Base-by-base conservation (phyloP, 2,113 vertebrate genomes). In the Elgaria multicarinata region DNA sequence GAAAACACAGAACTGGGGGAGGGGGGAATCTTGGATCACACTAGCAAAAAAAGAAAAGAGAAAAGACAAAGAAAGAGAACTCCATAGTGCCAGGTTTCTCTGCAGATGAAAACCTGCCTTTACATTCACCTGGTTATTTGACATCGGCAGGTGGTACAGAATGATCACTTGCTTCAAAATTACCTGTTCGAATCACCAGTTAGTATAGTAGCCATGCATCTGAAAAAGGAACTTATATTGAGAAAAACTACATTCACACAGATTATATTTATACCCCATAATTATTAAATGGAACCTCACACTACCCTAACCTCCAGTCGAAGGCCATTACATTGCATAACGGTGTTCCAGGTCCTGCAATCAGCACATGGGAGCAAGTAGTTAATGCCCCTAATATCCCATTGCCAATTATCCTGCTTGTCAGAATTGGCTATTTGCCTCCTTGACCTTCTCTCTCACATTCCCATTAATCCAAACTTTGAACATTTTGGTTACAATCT, bases 91-190 rank as follows among this genome's bases (percentile, higher is more conserved):
- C 53, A 84, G 13, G 42, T 85, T 71, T 86, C 28, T 82, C 53
- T 28, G 16, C 72, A 36, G 82, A 36, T 80, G 87, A 2, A 0
- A 46, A 36, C 2, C 39, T 89, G 80, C 53, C 22, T 85, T 28
- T 39, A 26, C 18, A 53, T 39, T 83, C 0, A 0, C 36, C 76
- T 82, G 58, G 18, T 55, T 66, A 44, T 85, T 89, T 53, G 3
- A 6, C 12, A 13, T 24, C 80, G 64, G n/a, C 39, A 89, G n/a
- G 44, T 94, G 31, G 42, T 94, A 87, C 14, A 86, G 87, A 87
- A 81, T 39, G 53, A 55, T n/a, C 24, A 26, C 14, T 10, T 13
- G 16, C 62, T 91, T 86, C 44, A n/a, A 5, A 1, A 16, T 22
- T 0, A 0, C 67, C 22, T 3, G 9, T 87, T 79, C n/a, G 67